Base-by-base conservation (phyloP, 2,888 invertebrate genomes). In the Scaptomyza cyrtandrae region DNA sequence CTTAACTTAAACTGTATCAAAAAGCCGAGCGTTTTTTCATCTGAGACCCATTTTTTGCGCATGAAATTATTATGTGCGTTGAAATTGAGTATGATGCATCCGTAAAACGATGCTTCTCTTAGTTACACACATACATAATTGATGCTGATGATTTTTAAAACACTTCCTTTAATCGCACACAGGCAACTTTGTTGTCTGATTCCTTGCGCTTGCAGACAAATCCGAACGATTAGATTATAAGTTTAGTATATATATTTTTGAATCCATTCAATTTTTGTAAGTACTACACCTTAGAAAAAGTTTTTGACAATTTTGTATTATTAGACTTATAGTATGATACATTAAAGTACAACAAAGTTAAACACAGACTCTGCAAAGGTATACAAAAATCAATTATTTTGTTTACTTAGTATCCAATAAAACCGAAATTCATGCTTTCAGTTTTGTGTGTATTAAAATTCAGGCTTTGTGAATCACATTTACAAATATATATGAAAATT, bases 1-100 rank as follows among this genome's bases (percentile, higher is more conserved):
- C 52, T 48, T 27, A 55, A 44, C 14, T 35, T 44, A 10, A 46
- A 45, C 35, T 37, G 52, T 37, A 52, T 52, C 35, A 52, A 50
- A 50, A 35, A 35, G 50, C 35, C 35, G 19, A 52, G 4, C 37
- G 14, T 52, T 37, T 27, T 27, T 19, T 11, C 37, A 52, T 37
- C 52, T n/a, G 19, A 24, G n/a, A n/a, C 11, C 52, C 52, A 41
- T 37, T 37, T 52, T n/a, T 11, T 11, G 50, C 10, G 24, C 50
- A 50, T 24, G 7, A 24, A 24, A 37, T 52, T 14, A 11, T 50
- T 50, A 50, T 11, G 19, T n/a, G 50, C 35, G 35, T n/a, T 35
- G 50, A 35, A 50, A 50, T 50, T 50, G 50, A 19, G n/a, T 10
- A 49, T n/a, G 35, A 49, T 24, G 35, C 13, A n/a, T 11, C 19